phyloP scores from a whole-genome alignment of 2,113 vertebrate genomes.

The Hystrix cristata region DNA sequence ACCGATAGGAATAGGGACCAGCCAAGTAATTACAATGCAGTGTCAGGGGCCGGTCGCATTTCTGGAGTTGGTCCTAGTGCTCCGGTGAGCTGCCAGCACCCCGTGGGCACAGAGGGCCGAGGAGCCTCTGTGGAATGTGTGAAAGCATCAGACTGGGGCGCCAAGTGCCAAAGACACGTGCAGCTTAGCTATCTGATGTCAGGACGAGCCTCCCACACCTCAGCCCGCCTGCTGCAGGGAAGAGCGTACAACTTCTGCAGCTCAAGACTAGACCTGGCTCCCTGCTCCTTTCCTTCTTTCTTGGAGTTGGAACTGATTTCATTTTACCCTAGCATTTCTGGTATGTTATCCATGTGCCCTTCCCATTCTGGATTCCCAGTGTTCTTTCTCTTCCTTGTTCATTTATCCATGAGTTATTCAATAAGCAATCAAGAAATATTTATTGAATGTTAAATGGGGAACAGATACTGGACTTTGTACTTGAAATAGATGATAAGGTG shows the following conservation, averaged over 20 bases:
- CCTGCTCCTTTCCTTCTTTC: background rate
- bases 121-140: background rate
- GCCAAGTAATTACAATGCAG: background rate
- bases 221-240: background rate
- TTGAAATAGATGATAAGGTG: background rate
- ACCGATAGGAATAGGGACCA: background rate
- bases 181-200: background rate
- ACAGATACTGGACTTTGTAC: background rate
- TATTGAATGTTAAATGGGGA: background rate
- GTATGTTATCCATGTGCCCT: too few species aligned
- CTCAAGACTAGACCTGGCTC: background rate
- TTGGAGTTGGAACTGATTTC: conserved; percentile 22
- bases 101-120: too few species aligned
- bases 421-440: background rate
- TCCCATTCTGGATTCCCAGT: background rate
- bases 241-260: background rate
- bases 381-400: background rate
- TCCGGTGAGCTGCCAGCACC: background rate
- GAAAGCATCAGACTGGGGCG: background rate
- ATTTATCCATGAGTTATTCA: background rate
- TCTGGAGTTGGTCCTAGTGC: background rate
- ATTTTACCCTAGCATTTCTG: background rate
- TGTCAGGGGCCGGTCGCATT: background rate
- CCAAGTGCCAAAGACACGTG: background rate
- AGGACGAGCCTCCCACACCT: background rate